These are phyloP conservation scores for Psittacula cyanocephala DNA, from an alignment of 2,113 vertebrate species.

Conservation along the genomic window DNA sequence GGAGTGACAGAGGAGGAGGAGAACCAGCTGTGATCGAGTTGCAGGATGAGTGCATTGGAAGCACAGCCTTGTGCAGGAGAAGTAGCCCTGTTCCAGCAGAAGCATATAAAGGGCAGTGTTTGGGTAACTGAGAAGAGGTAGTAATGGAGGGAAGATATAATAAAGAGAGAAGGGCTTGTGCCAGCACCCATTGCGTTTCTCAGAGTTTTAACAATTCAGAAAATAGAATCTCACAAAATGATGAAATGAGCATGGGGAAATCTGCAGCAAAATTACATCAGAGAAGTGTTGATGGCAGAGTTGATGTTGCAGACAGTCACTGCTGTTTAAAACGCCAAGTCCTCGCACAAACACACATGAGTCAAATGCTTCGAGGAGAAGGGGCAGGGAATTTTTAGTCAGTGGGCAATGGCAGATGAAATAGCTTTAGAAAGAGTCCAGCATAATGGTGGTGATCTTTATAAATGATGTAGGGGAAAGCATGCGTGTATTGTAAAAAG, in stretches of 20 bases:
- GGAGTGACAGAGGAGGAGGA: constrained; percentile 65
- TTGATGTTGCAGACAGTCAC: constrained; percentile 23
- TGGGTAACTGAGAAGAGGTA: constrained; percentile 18
- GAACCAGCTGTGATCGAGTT: constrained; percentile 64
- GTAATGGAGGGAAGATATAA: constrained; percentile 37
- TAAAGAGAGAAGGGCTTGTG: neutral
- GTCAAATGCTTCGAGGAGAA: constrained; percentile 3
- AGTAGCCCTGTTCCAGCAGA: constrained; percentile 27
- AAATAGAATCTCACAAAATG: neutral
- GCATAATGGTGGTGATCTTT: constrained; percentile 1
- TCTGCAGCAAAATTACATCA: constrained; percentile 12
- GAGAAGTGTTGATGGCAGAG: constrained; percentile 28
- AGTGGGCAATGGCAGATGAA: constrained; percentile 3
- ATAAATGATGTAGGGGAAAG: neutral
- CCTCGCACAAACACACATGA: neutral
- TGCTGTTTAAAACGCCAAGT: constrained; percentile 11
- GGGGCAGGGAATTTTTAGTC: neutral
- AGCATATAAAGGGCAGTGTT: neutral
- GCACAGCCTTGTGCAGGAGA: neutral
- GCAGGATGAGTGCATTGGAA: constrained; percentile 52
- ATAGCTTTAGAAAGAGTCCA: neutral
- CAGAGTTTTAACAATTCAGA: constrained; percentile 32
- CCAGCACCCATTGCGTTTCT: neutral
- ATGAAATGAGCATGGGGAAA: neutral
- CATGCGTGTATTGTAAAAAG: neutral